These are phyloP conservation scores for Eretmocerus hayati DNA, from an alignment of 2,888 invertebrate genomes.

Conservation along the genomic window DNA sequence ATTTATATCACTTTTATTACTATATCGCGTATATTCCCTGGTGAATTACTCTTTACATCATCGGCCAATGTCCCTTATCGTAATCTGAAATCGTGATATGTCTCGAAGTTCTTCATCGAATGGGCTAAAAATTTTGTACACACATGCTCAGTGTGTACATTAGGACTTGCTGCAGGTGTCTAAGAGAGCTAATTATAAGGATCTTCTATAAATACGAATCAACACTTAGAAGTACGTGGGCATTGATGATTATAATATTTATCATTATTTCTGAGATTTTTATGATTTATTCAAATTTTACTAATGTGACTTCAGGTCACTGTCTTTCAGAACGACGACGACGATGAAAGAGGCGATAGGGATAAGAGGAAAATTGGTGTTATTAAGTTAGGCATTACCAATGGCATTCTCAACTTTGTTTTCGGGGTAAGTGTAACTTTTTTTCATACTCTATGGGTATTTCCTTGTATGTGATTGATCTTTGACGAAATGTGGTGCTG, in stretches of 20 bases:
- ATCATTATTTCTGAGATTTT: no score
- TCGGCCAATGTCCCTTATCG: no score
- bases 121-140: no score
- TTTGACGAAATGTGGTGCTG: slow-evolving; percentile 11
- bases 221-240: slow-evolving; percentile 10
- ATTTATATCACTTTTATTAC: no score
- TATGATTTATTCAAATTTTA: slow-evolving; percentile 4
- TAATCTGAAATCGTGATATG: no score
- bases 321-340: slow-evolving; percentile 43
- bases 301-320: slow-evolving; percentile 34
- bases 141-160: no score
- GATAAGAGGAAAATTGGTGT: slow-evolving; percentile 73
- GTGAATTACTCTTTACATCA: no score
- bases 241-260: slow-evolving; percentile 4
- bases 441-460: no score
- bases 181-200: background rate
- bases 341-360: slow-evolving; percentile 52
- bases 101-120: no score
- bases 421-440: slow-evolving; percentile 63
- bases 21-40: no score
- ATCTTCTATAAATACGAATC: background rate
- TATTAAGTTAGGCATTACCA: slow-evolving; percentile 65
- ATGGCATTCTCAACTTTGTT: slow-evolving; percentile 73
- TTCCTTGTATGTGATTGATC: no score
- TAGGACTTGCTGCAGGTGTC: no score